A percentile compares a stretch with the other conserved stretches of the same genome.
These are phyloP conservation scores for Rhodophaea formosa DNA, from an alignment of 2,888 invertebrate genomes.

Conservation along the genomic window DNA sequence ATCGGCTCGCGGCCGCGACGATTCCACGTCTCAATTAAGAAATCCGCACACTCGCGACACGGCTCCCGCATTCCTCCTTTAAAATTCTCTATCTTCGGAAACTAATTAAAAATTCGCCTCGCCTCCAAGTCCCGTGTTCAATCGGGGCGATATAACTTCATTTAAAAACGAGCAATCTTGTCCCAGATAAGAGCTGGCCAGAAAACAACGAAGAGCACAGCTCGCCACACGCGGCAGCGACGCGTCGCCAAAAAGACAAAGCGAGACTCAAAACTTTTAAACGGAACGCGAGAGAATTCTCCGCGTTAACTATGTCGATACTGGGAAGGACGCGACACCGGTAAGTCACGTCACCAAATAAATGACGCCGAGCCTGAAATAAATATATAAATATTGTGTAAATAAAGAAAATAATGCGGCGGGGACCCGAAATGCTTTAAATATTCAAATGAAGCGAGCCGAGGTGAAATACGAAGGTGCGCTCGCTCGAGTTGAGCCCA, in stretches of 20 bases:
- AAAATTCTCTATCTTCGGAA: slow-evolving; percentile 79
- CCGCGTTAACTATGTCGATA: slow-evolving; percentile 80
- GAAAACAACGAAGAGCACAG: slow-evolving; percentile 78
- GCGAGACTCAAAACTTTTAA: slow-evolving; percentile 72
- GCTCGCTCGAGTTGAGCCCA: slow-evolving; percentile 78
- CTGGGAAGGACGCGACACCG: slow-evolving; percentile 79
- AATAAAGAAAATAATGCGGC: slow-evolving; percentile 77
- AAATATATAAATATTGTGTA: slow-evolving; percentile 80
- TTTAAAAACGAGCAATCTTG: slow-evolving; percentile 81
- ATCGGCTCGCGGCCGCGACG: slow-evolving; percentile 58
- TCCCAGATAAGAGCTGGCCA: slow-evolving; percentile 75
- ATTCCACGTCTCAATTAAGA: slow-evolving; percentile 74
- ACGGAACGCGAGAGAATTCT: slow-evolving; percentile 78
- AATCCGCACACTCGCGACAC: slow-evolving; percentile 66
- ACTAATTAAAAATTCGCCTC: slow-evolving; percentile 81
- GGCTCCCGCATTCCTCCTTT: slow-evolving; percentile 72
- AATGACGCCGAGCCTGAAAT: slow-evolving; percentile 74
- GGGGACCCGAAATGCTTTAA: slow-evolving; percentile 78
- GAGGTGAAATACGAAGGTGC: slow-evolving; percentile 81
- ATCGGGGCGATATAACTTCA: slow-evolving; percentile 80
- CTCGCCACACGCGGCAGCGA: slow-evolving; percentile 71
- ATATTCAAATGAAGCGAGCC: slow-evolving; percentile 80
- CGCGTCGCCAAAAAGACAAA: slow-evolving; percentile 63
- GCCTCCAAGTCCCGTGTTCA: slow-evolving; percentile 72
- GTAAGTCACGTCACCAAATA: slow-evolving; percentile 80